phyloP scores from a whole-genome alignment of 2,888 invertebrate genomes.

The Drepana falcataria region DNA sequence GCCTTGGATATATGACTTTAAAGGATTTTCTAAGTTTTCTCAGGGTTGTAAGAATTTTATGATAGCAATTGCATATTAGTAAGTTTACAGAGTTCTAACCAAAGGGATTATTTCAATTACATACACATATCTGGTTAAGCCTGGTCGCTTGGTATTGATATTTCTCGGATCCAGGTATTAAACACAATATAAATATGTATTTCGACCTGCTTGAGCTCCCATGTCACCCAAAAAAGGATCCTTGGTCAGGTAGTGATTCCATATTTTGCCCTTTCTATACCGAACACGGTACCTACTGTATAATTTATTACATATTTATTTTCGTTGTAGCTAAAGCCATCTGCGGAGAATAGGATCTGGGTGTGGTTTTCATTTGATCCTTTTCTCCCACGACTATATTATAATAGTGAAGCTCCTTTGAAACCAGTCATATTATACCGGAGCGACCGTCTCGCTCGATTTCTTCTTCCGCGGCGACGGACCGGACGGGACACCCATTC shows the following conservation, averaged over 20 bases:
- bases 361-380: constrained; percentile 35
- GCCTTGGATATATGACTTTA: background rate
- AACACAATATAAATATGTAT: too few species aligned
- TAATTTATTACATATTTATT: constrained; percentile 40
- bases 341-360: constrained; percentile 17
- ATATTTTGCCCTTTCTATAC: constrained; percentile 44
- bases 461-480: constrained; percentile 53
- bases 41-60: too few species aligned
- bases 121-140: too few species aligned
- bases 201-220: too few species aligned
- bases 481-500: constrained; percentile 40
- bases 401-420: constrained; percentile 28
- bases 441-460: constrained; percentile 50
- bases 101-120: too few species aligned
- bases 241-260: constrained; percentile 38
- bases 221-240: constrained; percentile 18
- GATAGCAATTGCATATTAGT: too few species aligned
- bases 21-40: background rate
- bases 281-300: constrained; percentile 28
- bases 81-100: too few species aligned
- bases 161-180: too few species aligned
- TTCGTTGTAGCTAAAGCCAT: constrained; percentile 4
- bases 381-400: constrained; percentile 47
- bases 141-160: too few species aligned
- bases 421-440: constrained; percentile 48